These are phyloP conservation scores for Phalacrocorax pelagicus DNA, from an alignment of 2,113 vertebrate genomes.

Conservation along the genomic window DNA sequence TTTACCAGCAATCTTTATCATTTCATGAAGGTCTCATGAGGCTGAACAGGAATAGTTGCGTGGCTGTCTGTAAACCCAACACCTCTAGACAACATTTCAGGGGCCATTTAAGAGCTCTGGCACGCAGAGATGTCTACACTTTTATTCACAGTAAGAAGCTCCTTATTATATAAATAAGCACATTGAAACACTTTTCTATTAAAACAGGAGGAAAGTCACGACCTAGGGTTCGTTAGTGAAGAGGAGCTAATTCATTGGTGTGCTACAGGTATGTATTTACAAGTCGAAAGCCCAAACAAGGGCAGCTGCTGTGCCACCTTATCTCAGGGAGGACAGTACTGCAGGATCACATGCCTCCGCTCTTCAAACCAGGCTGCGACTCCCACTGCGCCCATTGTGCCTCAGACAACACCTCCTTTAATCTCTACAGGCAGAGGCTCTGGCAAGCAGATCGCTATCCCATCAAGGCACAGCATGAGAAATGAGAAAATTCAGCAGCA, in stretches of 20 bases:
- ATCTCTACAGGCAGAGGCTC: neutral
- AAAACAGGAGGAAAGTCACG: neutral
- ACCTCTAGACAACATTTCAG: neutral
- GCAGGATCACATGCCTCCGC: neutral
- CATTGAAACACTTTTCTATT: neutral
- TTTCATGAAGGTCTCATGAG: fast-evolving
- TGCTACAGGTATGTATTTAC: fast-evolving
- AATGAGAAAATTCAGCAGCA: neutral
- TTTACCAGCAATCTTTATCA: neutral
- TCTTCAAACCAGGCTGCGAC: neutral
- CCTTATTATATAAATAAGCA: neutral
- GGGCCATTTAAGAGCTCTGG: neutral
- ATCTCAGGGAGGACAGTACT: neutral
- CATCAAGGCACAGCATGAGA: neutral
- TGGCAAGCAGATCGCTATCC: neutral
- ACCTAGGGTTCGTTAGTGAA: fast-evolving
- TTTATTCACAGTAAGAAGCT: neutral
- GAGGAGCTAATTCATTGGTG: fast-evolving
- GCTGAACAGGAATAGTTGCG: neutral
- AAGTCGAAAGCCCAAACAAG: neutral
- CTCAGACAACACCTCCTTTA: neutral
- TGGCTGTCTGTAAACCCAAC: neutral
- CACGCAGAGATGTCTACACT: neutral
- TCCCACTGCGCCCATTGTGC: neutral
- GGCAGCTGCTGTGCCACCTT: neutral